Conservation (phyloP, 2,113 vertebrate genomes). For the Passer montanus region DNA sequence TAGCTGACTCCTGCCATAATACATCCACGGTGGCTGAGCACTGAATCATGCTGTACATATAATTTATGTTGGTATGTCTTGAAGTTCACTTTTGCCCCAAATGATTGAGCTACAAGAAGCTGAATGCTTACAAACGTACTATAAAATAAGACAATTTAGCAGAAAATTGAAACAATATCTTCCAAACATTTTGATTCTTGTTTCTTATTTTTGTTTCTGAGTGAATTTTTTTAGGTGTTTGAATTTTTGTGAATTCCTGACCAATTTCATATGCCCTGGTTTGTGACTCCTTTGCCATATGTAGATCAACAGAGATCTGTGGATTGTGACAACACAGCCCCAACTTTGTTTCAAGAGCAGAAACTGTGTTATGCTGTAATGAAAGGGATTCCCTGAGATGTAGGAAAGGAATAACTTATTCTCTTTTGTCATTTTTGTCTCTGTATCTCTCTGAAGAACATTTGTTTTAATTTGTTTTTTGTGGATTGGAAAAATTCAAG, state of each 20-base stretch:
- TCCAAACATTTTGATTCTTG: neutral
- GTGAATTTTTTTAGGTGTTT: neutral
- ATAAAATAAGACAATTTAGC: neutral
- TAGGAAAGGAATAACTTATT: neutral
- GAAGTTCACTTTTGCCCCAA: neutral
- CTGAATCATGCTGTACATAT: neutral
- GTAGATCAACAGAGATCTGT: neutral
- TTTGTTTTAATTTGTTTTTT: neutral
- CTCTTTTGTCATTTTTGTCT: neutral
- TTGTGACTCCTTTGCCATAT: neutral
- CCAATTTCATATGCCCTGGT: neutral
- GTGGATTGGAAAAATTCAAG: neutral
- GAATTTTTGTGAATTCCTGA: neutral
- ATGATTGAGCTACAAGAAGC: neutral
- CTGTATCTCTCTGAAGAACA: neutral
- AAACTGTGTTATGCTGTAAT: neutral
- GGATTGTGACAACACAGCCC: neutral
- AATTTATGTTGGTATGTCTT: neutral
- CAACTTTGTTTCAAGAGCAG: neutral
- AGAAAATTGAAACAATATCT: neutral
- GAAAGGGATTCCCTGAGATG: neutral
- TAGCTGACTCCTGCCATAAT: neutral
- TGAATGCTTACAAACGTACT: neutral
- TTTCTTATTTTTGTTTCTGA: neutral
- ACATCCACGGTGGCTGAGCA: neutral